These are phyloP conservation scores for Teleogryllus oceanicus DNA, from an alignment of 2,888 invertebrate species.

Conservation along the genomic window DNA sequence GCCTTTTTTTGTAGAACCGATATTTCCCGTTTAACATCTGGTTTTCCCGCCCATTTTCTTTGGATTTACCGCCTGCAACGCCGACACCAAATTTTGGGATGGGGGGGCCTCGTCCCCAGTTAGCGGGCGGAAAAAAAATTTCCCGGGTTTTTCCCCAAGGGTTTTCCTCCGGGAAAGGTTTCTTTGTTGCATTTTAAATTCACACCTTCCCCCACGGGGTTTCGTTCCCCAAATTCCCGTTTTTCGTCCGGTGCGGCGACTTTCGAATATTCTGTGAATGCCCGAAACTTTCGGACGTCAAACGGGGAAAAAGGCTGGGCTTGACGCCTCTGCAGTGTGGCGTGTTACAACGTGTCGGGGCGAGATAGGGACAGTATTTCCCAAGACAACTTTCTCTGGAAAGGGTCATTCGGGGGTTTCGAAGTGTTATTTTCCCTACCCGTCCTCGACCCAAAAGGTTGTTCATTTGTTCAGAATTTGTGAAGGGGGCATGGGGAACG, in stretches of 20 bases:
- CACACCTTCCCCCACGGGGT: background rate
- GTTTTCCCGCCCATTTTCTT: background rate
- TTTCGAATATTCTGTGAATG: too few relatives aligned
- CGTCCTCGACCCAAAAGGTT: too few relatives aligned
- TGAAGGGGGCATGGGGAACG: too few relatives aligned
- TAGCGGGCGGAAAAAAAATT: background rate
- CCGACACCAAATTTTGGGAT: background rate
- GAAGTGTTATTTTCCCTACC: too few relatives aligned
- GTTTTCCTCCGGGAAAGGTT: background rate
- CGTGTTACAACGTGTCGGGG: background rate
- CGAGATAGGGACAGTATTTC: background rate
- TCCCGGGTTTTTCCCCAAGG: background rate
- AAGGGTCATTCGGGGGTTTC: too few relatives aligned
- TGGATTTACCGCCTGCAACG: background rate
- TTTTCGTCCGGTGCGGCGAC: too few relatives aligned
- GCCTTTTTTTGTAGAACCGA: slow-evolving; percentile 5
- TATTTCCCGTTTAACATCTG: background rate
- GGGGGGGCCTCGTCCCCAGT: background rate
- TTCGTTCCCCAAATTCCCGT: too few relatives aligned
- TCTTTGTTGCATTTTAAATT: background rate
- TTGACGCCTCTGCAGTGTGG: background rate
- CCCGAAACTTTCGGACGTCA: too few relatives aligned
- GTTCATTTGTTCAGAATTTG: too few relatives aligned
- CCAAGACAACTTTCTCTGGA: too few relatives aligned
- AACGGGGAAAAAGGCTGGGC: background rate